phyloP scores from a whole-genome alignment of 2,113 vertebrate species.

The Anoura caudifer region DNA sequence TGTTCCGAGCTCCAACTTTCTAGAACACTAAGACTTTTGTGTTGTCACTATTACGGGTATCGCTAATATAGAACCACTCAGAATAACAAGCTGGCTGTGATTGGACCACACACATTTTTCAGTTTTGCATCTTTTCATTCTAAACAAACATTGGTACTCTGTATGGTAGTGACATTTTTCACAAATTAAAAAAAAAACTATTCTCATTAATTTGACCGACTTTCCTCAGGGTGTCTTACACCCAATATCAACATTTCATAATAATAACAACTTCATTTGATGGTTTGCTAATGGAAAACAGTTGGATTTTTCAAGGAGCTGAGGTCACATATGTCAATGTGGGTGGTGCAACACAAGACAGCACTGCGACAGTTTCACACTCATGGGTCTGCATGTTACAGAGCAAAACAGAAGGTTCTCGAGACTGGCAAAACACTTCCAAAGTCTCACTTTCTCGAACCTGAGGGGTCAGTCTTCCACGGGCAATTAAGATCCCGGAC shows the following conservation, averaged over 20 bases:
- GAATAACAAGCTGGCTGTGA: neutral
- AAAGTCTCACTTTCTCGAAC: too few relatives aligned
- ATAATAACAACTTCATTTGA: neutral
- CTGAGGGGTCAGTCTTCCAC: too few relatives aligned
- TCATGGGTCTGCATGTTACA: neutral
- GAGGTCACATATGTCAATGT: neutral
- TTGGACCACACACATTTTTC: neutral
- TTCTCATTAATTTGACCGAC: neutral
- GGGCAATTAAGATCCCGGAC: too few relatives aligned
- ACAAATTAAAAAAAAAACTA: neutral
- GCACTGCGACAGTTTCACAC: neutral
- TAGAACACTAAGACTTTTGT: neutral
- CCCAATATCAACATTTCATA: neutral
- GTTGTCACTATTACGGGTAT: neutral
- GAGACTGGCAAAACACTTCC: too few relatives aligned
- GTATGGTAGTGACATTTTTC: neutral
- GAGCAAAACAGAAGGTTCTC: too few relatives aligned
- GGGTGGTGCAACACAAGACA: neutral
- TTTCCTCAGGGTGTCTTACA: neutral
- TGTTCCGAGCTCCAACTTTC: neutral
- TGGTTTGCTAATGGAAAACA: neutral
- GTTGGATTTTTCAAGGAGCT: neutral
- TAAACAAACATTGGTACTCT: neutral
- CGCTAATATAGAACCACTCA: neutral
- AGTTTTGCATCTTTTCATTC: neutral